Evolutionary conservation across 2,797 vertebrate species (phyloP).

Genomic region (Periophthalmus magnuspinnatus): DNA sequence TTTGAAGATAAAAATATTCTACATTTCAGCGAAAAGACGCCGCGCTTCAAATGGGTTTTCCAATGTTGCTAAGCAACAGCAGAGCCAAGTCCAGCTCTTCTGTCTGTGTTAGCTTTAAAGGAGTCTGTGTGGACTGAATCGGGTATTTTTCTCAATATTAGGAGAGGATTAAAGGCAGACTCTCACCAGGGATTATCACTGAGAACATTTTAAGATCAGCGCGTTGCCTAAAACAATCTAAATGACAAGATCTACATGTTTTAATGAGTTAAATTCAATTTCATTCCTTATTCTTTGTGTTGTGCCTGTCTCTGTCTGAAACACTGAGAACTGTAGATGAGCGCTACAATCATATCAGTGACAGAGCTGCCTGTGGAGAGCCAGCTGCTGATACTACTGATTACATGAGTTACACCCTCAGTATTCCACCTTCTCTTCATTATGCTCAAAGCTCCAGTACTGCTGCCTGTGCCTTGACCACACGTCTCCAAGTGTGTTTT

Average conservation of each 20-base stretch:
- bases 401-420: conserved; percentile 53
- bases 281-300: conserved; percentile 34
- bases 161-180: conserved; percentile 12
- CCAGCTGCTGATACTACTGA: conserved; percentile 58
- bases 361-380: conserved; percentile 52
- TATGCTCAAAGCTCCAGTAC: conserved; percentile 10
- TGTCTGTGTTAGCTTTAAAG: conserved; percentile 47
- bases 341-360: conserved; percentile 66
- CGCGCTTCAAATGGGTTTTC: conserved; percentile 49
- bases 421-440: conserved; percentile 35
- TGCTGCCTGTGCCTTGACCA: conserved; percentile 14
- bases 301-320: conserved; percentile 53
- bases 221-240: neutral
- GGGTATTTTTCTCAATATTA: conserved; percentile 24
- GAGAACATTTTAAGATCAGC: neutral
- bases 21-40: conserved; percentile 45
- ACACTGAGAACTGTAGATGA: conserved; percentile 59
- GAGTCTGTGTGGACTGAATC: conserved; percentile 18
- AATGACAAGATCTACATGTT: neutral
- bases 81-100: conserved; percentile 45
- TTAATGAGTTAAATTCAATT: conserved; percentile 5
- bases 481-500: conserved; percentile 6
- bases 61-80: conserved; percentile 72
- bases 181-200: conserved; percentile 6
- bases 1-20: conserved; percentile 55